Conservation (phyloP, 2,797 vertebrate species). For the Lates japonicus region DNA sequence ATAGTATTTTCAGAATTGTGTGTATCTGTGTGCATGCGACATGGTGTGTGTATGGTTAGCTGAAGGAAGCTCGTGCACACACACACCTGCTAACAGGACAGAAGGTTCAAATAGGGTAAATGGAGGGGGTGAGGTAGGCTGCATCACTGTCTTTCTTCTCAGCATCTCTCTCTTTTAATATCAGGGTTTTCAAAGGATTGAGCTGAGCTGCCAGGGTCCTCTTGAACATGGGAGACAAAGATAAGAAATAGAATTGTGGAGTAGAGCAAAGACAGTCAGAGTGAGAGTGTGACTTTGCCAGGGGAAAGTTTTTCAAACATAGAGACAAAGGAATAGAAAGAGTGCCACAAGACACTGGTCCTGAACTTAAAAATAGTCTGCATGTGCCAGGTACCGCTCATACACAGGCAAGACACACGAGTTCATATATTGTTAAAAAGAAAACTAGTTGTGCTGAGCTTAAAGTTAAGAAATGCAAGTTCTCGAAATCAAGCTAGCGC, state of each 20-base stretch:
- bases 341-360: not conserved
- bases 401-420: not conserved
- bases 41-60: not conserved
- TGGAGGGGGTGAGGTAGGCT: slow-evolving; percentile 36
- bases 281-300: slow-evolving; percentile 63
- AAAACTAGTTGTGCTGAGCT: not conserved
- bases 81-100: slow-evolving; percentile 57
- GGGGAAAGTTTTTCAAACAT: slow-evolving; percentile 51
- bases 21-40: slow-evolving; percentile 25
- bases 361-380: slow-evolving; percentile 2
- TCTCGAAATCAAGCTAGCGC: not conserved
- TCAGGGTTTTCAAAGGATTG: slow-evolving; percentile 71
- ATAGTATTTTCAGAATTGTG: slow-evolving; percentile 35
- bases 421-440: not conserved
- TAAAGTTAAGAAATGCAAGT: not conserved
- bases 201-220: slow-evolving; percentile 61
- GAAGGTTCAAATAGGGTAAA: slow-evolving; percentile 63
- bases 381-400: slow-evolving; percentile 1
- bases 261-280: slow-evolving; percentile 53
- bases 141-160: slow-evolving; percentile 55
- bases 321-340: slow-evolving; percentile 53
- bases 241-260: slow-evolving; percentile 64
- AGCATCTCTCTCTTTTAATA: slow-evolving; percentile 66
- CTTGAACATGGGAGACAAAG: slow-evolving; percentile 66
- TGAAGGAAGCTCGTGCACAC: slow-evolving; percentile 4